Percentiles rank a stretch among this genome's conserved stretches.
These are phyloP conservation scores for Leptinotarsa texana DNA, from an alignment of 1,140 invertebrate species.

Conservation along the genomic window DNA sequence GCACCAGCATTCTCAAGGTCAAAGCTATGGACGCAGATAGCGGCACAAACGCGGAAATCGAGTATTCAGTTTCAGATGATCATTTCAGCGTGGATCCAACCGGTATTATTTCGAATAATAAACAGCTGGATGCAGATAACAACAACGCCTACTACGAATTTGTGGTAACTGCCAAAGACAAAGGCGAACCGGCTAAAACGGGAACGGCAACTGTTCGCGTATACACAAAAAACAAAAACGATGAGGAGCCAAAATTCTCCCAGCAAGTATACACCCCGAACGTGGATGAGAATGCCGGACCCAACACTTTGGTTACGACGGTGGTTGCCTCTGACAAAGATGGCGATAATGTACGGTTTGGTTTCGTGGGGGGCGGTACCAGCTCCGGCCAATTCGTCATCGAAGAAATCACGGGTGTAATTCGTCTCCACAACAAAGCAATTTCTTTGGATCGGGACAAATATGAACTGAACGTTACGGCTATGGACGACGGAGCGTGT, in stretches of 20 bases:
- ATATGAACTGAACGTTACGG: conserved; percentile 93
- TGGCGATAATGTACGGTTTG: conserved; percentile 91
- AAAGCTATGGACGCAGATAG: conserved; percentile 92
- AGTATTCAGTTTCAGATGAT: conserved; percentile 87
- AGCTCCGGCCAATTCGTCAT: conserved; percentile 92
- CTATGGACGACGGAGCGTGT: conserved; percentile 91
- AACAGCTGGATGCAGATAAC: conserved; percentile 91
- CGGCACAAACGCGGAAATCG: conserved; percentile 90
- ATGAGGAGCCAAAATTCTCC: conserved; percentile 94
- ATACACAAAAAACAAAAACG: conserved; percentile 95
- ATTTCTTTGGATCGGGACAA: conserved; percentile 86
- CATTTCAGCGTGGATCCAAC: conserved; percentile 91
- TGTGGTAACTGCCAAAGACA: conserved; percentile 88
- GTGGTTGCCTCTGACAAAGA: conserved; percentile 95
- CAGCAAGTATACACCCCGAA: conserved; percentile 96
- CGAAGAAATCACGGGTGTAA: conserved; percentile 93
- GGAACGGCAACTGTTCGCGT: conserved; percentile 90
- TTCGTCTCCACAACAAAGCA: conserved; percentile 81
- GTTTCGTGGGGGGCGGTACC: conserved; percentile 88
- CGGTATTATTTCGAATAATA: conserved; percentile 90
- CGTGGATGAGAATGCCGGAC: conserved; percentile 93
- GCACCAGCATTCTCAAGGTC: conserved; percentile 85
- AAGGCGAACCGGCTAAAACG: conserved; percentile 88
- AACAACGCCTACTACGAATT: conserved; percentile 97
- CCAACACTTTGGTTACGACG: conserved; percentile 90